Evolutionary conservation across 2,888 invertebrate species (phyloP).

Genomic region (Ischnus inquisitorius): DNA sequence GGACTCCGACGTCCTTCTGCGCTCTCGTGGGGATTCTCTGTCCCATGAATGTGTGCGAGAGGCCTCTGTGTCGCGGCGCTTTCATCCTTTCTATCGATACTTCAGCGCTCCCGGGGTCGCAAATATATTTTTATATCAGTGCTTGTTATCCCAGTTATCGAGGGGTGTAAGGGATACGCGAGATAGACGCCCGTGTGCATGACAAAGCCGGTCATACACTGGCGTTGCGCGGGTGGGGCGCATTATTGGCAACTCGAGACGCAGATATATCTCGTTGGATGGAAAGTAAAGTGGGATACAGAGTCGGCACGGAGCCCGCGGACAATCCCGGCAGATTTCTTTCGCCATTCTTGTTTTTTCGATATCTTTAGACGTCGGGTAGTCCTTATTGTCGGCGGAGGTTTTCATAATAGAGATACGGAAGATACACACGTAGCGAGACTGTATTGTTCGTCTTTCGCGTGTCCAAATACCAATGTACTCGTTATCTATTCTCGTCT

Average conservation of each 20-base stretch:
- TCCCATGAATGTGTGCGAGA: constrained; percentile 3
- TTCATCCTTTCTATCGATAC: constrained; percentile 76
- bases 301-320: constrained; percentile 6
- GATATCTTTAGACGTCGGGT: constrained; percentile 8
- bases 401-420: constrained; percentile 20
- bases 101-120: constrained; percentile 32
- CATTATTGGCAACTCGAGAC: constrained; percentile 58
- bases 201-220: constrained; percentile 40
- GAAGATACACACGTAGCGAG: constrained; percentile 18
- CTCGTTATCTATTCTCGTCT: constrained; percentile 50
- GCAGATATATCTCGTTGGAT: constrained; percentile 29
- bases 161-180: constrained; percentile 9
- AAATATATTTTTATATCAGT: constrained; percentile 77
- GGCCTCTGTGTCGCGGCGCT: constrained; percentile 63
- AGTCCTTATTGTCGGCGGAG: constrained; percentile 26
- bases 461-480: constrained; percentile 27
- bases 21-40: constrained; percentile 28
- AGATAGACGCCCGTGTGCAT: constrained; percentile 24
- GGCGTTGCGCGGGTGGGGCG: constrained; percentile 13
- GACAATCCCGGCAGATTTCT: constrained; percentile 6
- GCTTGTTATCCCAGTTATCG: constrained; percentile 75
- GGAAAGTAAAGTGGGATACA: constrained; percentile 10
- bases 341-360: no score
- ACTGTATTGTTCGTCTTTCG: constrained; percentile 51
- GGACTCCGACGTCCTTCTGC: constrained; percentile 58